These are phyloP conservation scores for Panthera uncia DNA, from an alignment of 2,113 vertebrate genomes.

Conservation along the genomic window DNA sequence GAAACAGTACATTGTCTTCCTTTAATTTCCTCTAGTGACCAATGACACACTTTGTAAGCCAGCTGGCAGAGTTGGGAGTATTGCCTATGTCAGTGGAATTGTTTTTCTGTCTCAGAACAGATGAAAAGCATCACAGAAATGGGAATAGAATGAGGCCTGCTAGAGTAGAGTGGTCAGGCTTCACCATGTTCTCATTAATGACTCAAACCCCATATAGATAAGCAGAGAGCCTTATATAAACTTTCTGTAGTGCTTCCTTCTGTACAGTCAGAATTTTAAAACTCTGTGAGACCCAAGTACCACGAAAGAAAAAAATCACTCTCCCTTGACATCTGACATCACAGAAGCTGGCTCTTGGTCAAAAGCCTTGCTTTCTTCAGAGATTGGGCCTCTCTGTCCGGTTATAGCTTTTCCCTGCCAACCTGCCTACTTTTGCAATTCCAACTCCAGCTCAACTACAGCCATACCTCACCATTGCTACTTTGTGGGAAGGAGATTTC, in stretches of 20 bases:
- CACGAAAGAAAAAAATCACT: background rate
- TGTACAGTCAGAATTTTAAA: background rate
- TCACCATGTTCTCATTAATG: conserved; percentile 73
- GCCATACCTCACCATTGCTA: background rate
- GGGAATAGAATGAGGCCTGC: conserved; percentile 56
- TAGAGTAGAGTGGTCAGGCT: conserved; percentile 70
- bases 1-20: background rate
- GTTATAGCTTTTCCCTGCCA: background rate
- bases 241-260: conserved; percentile 54
- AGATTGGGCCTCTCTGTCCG: background rate
- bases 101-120: conserved; percentile 19
- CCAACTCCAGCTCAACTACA: background rate
- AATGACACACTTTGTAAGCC: background rate
- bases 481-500: background rate
- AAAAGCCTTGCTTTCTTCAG: background rate
- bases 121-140: conserved; percentile 18
- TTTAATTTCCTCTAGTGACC: background rate
- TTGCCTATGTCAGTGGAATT: background rate
- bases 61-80: background rate
- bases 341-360: background rate
- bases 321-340: background rate
- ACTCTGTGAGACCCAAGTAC: background rate
- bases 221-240: conserved; percentile 56
- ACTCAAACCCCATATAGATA: conserved; percentile 66
- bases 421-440: background rate